Evolutionary conservation across 2,113 vertebrate genomes (phyloP).

Genomic region (Petroica traversi): DNA sequence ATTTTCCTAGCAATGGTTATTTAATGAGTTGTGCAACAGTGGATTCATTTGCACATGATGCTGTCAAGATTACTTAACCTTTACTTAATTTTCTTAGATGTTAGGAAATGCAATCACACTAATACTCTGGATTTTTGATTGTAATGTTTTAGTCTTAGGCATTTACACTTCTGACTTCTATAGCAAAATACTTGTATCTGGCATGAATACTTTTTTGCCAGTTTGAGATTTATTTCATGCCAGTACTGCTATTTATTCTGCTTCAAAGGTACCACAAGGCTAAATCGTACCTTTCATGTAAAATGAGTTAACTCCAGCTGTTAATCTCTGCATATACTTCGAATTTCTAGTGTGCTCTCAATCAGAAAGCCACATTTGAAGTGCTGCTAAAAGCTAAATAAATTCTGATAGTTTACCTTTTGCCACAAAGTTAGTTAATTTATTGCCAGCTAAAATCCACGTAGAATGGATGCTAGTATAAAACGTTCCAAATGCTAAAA

Average conservation of each 20-base stretch:
- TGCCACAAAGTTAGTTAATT: neutral
- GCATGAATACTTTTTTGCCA: neutral
- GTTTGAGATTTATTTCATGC: neutral
- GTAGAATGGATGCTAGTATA: neutral
- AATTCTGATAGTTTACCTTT: neutral
- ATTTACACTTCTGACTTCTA: neutral
- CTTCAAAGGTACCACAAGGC: neutral
- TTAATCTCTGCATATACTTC: neutral
- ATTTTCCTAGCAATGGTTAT: neutral
- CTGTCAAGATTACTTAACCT: neutral
- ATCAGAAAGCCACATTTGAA: neutral
- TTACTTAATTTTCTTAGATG: neutral
- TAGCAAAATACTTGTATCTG: neutral
- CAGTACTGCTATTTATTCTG: neutral
- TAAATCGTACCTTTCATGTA: neutral
- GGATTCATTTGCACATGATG: neutral
- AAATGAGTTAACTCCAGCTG: neutral
- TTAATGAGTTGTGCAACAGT: neutral
- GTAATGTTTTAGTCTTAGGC: neutral
- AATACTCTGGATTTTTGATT: neutral
- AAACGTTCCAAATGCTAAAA: neutral
- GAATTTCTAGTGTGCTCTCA: neutral
- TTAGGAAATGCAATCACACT: neutral
- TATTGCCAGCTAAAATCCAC: neutral
- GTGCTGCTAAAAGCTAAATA: neutral